Evolutionary conservation across 2,888 invertebrate species (phyloP), one percentile per base, ranked within the genome.

Genomic region (Melanargia galathea): DNA sequence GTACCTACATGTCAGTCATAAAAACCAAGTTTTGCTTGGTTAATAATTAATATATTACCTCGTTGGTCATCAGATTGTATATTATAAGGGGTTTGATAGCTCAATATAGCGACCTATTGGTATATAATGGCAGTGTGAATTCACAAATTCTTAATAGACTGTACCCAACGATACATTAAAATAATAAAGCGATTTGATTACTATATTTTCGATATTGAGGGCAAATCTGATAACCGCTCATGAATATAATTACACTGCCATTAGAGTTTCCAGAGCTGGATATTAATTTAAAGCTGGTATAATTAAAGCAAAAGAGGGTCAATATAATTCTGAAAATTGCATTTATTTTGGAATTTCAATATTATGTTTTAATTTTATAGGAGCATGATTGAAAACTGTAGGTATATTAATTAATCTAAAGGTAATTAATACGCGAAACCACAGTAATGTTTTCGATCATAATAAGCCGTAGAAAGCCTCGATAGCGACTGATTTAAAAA

Each of bases 151-250:
- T 20, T 7, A 2, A 6, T 6, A 18, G 33, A 38, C 38, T 38
- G 38, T 54, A 54, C 35, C 6, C 7, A 20, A 8, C 22, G n/a
- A 24, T 7, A 10, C 5, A 24, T 55, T 24, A 40, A 40, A 40
- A 55, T 55, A 54, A 38, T 49, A 62, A 56, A 49, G 43, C 51
- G 54, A 56, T 59, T 65, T 59, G 35, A 54, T 59, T 45, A 55
- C 62, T 62, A 65, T 62, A 60, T 65, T 65, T 65, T 56, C 60
- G 56, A 63, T 63, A 57, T 38, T 46, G 33, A 48, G 51, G 46
- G 52, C 63, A 60, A 51, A 56, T 60, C 56, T 60, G 65, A 60
- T 63, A 63, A 62, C 49, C 22, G 33, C 51, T 35, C 48, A 18
- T 56, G 60, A 46, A 51, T 35, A 49, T 56, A 63, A 51, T 60